phyloP scores from a whole-genome alignment of 2,888 invertebrate genomes.

The Dasysyrphus albostriatus region DNA sequence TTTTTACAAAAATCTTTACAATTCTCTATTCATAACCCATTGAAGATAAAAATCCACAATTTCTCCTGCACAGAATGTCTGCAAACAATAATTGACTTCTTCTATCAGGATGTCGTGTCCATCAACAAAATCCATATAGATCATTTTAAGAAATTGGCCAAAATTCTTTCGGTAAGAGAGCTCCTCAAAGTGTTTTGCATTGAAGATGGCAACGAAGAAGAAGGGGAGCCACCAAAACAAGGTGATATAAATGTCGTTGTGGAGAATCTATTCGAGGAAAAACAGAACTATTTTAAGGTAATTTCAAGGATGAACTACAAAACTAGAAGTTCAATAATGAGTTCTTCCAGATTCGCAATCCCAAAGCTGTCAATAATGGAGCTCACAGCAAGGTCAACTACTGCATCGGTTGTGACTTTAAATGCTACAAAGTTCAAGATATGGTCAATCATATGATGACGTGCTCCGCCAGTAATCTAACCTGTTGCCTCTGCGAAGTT shows the following conservation, averaged over 20 bases:
- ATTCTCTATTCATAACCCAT: conserved; percentile 83
- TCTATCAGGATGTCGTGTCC: conserved; percentile 81
- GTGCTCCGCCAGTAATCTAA: conserved; percentile 80
- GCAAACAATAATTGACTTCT: conserved; percentile 82
- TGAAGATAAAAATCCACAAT: conserved; percentile 81
- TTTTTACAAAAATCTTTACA: conserved; percentile 80
- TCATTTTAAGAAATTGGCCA: conserved; percentile 81
- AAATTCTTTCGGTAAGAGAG: conserved; percentile 81
- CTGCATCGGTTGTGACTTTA: conserved; percentile 83
- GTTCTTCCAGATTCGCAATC: conserved; percentile 52
- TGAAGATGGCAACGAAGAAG: conserved; percentile 71
- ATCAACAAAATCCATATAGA: conserved; percentile 81
- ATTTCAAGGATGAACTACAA: not conserved
- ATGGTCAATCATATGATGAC: conserved; percentile 82
- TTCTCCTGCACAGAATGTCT: conserved; percentile 81
- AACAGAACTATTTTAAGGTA: conserved; percentile 78
- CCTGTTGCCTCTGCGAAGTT: conserved; percentile 82
- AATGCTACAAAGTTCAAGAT: conserved; percentile 83
- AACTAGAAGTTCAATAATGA: not conserved
- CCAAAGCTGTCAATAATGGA: conserved; percentile 76
- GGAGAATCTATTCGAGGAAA: conserved; percentile 80
- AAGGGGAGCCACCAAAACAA: conserved; percentile 41
- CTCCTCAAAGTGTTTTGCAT: conserved; percentile 80
- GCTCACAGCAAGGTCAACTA: conserved; percentile 82
- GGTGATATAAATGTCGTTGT: conserved; percentile 77